Base-by-base conservation (phyloP, 2,113 vertebrate genomes). In the Rhadina sibilatrix region DNA sequence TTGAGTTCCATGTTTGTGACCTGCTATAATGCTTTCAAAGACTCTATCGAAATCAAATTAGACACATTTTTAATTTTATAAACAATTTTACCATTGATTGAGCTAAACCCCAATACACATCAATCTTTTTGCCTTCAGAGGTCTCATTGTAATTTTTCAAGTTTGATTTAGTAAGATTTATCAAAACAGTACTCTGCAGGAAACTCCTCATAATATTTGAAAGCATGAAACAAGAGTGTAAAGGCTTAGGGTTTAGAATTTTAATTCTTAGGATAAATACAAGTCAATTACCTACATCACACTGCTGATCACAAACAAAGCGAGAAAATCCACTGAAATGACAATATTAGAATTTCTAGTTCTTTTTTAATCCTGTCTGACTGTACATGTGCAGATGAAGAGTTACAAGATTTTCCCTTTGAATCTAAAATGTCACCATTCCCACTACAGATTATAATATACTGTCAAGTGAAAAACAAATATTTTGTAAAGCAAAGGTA, bases 121-220 rank as follows among this genome's bases (percentile, higher is more conserved):
- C 28, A 68, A 71, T 60, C 40, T 87, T 64, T 84, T 64, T 84
- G 71, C 65, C 61, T 82, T 91, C 77, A 82, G 38, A 78, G n/a
- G 8, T 70, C 46, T 83, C 78, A 74, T 8, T 66, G 57, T 47
- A 90, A 75, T 70, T 91, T 59, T 33, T 68, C 8, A 75, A 24
- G 42, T 79, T 84, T 79, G 20, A 75, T 82, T 75, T 78, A 60
- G 13, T 28, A 81, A 57, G 19, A 56, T 81, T 83, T 84, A 84
- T 31, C 57, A 82, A 40, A 82, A 54, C 9, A 59, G 19, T 14
- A 37, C 60, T 59, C 77, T 84, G 27, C 19, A 64, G 46, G 24
- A 89, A 92, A 89, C 1, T 47, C 23, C 27, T 70, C 40, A n/a
- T 4, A 42, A 15, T 74, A 70, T 40, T 74, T 59, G 49, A 83